These are phyloP conservation scores for Limnothrissa miodon DNA, from an alignment of 2,113 vertebrate genomes.

Conservation along the genomic window DNA sequence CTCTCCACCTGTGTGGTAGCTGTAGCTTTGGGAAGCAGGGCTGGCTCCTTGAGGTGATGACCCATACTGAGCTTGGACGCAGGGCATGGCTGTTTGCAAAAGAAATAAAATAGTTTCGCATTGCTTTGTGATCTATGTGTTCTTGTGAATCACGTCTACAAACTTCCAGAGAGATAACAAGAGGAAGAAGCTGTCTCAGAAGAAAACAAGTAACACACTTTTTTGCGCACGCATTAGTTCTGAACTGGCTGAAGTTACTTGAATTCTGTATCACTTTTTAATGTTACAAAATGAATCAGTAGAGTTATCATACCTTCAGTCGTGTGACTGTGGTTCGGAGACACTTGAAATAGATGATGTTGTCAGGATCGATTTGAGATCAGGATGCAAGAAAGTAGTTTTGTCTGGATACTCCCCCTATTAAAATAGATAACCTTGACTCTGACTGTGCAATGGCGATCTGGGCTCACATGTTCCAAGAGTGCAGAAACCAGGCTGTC, in stretches of 20 bases:
- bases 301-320: conserved; percentile 80
- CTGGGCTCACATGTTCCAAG: not conserved
- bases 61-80: conserved; percentile 99
- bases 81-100: conserved; percentile 98
- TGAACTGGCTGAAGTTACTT: not conserved
- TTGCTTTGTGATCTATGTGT: not conserved
- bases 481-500: not conserved
- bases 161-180: not conserved
- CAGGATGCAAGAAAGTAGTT: conserved; percentile 72
- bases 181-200: not conserved
- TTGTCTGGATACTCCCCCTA: conserved; percentile 66
- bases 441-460: conserved; percentile 4
- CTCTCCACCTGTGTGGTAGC: conserved; percentile 95
- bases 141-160: not conserved
- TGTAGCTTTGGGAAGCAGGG: conserved; percentile 99
- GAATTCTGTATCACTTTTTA: not conserved
- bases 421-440: conserved; percentile 61
- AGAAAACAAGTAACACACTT: not conserved
- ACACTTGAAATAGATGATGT: conserved; percentile 83
- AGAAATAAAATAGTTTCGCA: conserved; percentile 46
- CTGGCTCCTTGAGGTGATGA: conserved; percentile 99
- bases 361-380: conserved; percentile 70
- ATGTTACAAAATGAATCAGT: not conserved
- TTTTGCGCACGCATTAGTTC: not conserved
- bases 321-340: conserved; percentile 79